Conservation (phyloP, 2,888 invertebrate genomes). For the Taenaris catops region DNA sequence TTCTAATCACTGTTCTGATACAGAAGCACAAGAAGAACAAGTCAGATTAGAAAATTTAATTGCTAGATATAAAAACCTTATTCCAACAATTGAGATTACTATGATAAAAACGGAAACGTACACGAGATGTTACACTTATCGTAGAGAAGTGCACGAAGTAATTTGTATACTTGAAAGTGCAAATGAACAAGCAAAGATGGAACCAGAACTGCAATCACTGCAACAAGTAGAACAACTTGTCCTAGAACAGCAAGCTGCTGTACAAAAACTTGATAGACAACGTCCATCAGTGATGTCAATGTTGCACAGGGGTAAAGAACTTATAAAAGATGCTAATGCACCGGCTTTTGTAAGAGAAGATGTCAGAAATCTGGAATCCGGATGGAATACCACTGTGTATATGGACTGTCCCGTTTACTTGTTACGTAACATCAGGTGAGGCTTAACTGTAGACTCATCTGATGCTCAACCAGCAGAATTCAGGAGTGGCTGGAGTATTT, state of each 20-base stretch:
- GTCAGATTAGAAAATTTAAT: slow-evolving; percentile 90
- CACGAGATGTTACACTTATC: slow-evolving; percentile 94
- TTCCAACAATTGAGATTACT: slow-evolving; percentile 95
- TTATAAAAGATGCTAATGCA: slow-evolving; percentile 91
- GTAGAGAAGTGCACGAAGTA: slow-evolving; percentile 93
- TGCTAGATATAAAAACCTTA: slow-evolving; percentile 92
- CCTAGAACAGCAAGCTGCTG: slow-evolving; percentile 89
- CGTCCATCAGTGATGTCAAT: slow-evolving; percentile 93
- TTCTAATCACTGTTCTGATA: slow-evolving; percentile 89
- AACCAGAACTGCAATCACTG: slow-evolving; percentile 83
- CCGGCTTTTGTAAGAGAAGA: slow-evolving; percentile 92
- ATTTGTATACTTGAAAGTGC: slow-evolving; percentile 88
- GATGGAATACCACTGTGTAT: too few relatives aligned
- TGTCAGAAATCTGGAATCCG: slow-evolving; percentile 90
- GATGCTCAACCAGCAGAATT: too few relatives aligned
- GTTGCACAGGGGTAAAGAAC: slow-evolving; percentile 93
- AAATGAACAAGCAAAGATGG: slow-evolving; percentile 84
- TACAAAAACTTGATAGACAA: slow-evolving; percentile 91
- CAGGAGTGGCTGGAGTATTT: too few relatives aligned
- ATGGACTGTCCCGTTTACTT: too few relatives aligned
- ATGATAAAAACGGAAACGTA: slow-evolving; percentile 96
- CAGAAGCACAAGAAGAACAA: slow-evolving; percentile 90
- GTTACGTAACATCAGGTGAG: too few relatives aligned
- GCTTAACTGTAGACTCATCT: too few relatives aligned
- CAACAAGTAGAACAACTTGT: slow-evolving; percentile 88